These are phyloP conservation scores for Encarsia formosa DNA, from an alignment of 2,888 invertebrate species.

Conservation along the genomic window DNA sequence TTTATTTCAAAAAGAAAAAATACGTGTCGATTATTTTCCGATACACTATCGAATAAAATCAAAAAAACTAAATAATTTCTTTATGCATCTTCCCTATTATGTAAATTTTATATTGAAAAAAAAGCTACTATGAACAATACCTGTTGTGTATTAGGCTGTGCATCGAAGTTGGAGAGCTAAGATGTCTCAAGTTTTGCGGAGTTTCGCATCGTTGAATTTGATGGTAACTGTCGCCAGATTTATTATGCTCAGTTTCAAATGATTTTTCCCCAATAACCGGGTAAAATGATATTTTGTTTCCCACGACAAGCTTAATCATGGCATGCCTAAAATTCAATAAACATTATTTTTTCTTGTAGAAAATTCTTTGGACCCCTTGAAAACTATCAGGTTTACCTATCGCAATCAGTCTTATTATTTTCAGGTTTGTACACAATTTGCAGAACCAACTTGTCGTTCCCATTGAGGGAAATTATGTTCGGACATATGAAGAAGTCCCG, in stretches of 20 bases:
- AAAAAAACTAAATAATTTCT: no score
- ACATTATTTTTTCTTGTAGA: conserved; percentile 3
- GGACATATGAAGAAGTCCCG: conserved; percentile 37
- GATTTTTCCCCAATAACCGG: conserved; percentile 35
- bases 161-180: conserved; percentile 43
- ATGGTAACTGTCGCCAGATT: conserved; percentile 32
- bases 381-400: conserved; percentile 28
- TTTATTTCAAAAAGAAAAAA: no score
- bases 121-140: conserved; percentile 31
- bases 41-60: no score
- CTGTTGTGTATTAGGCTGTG: conserved; percentile 39
- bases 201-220: conserved; percentile 39
- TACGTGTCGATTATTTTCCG: no score
- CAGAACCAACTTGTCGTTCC: conserved; percentile 34
- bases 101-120: no score
- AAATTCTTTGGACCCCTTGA: background rate
- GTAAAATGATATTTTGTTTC: conserved; percentile 33
- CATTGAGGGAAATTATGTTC: conserved; percentile 33
- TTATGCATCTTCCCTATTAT: no score
- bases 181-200: conserved; percentile 34
- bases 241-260: conserved; percentile 24
- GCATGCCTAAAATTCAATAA: conserved; percentile 30
- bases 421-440: conserved; percentile 36
- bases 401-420: conserved; percentile 25
- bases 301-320: conserved; percentile 34